Evolutionary conservation across 1,140 invertebrate species (phyloP), one percentile per base, ranked within the genome.

Genomic region (Dermatophagoides farinae): DNA sequence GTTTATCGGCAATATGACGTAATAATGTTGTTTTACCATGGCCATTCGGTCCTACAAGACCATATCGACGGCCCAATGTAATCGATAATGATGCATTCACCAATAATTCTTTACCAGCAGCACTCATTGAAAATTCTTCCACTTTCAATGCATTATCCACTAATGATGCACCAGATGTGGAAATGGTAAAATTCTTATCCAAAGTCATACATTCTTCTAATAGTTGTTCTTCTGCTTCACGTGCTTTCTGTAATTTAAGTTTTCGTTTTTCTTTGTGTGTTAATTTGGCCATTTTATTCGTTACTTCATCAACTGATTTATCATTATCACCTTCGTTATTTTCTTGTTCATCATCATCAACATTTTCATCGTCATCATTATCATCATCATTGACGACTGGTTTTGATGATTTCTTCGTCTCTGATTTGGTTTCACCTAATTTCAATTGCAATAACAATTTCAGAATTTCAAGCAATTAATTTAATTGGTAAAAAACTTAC

Each of bases 21-120:
- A 99, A 73, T 16, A 99, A 70, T 0, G 96, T 99, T n/a, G 95
- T 98, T 77, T 99, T 99, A 14, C 96, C 95, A 77, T 97, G 90
- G 4, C 84, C 85, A 76, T 98, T 99, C 6, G 95, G 96, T 44
- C 96, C 96, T 25, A 99, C 92, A 6, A 99, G 75, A 69, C 96
- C 96, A 73, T 99, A 99, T 68, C 90, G 80, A 62, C 93, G 79
- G 0, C 90, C 88, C 68, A 87, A 81, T 5, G 92, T 89, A 65
- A 99, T 97, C 23, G 91, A 75, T 6, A 99, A 73, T 73, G 81
- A 89, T 0, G 96, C 96, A 75, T 98, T 98, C 12, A 91, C 84
- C 72, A 99, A 98, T 20, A 99, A 74, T 71, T 97, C 89, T 68
- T 97, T 95, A 41, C 96, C 96, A 72, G 90, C 88, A 0, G 95